A percentile compares a stretch with the other conserved stretches of the same genome.
phyloP scores from a whole-genome alignment of 1,140 invertebrate species.

The Caligus rogercresseyi region DNA sequence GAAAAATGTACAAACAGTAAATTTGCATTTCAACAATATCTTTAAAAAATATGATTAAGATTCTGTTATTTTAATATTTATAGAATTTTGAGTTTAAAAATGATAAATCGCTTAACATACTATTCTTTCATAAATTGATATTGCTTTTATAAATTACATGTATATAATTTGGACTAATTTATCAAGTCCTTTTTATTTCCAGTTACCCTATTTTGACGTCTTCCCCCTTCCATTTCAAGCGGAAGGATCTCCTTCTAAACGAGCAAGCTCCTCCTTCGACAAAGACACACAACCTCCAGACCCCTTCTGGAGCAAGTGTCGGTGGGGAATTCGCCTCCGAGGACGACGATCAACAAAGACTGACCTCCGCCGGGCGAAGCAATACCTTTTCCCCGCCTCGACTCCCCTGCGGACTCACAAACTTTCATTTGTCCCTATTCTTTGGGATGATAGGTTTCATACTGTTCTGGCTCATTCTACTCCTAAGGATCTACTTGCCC shows the following conservation, averaged over 20 bases:
- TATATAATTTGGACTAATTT: no score
- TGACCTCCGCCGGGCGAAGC: not conserved
- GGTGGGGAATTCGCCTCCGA: not conserved
- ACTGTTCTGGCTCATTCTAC: conserved; percentile 10
- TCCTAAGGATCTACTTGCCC: conserved; percentile 10
- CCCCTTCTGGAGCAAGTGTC: not conserved
- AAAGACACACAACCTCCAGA: not conserved
- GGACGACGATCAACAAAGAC: not conserved
- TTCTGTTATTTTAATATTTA: no score
- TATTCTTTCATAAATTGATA: no score
- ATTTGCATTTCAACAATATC: no score
- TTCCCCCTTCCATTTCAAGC: not conserved
- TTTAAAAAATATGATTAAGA: no score
- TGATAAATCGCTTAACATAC: no score
- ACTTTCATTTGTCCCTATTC: conserved; percentile 7
- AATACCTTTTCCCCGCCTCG: not conserved
- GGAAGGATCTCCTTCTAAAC: not conserved
- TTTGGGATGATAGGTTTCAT: conserved; percentile 9
- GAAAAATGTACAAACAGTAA: no score
- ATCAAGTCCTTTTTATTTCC: no score
- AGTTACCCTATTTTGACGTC: not conserved
- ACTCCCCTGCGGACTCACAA: conserved; percentile 11
- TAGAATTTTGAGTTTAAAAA: no score
- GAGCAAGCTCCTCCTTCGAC: not conserved
- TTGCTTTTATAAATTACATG: no score